phyloP scores from a whole-genome alignment of 2,797 vertebrate species.

The Ataeniobius toweri region DNA sequence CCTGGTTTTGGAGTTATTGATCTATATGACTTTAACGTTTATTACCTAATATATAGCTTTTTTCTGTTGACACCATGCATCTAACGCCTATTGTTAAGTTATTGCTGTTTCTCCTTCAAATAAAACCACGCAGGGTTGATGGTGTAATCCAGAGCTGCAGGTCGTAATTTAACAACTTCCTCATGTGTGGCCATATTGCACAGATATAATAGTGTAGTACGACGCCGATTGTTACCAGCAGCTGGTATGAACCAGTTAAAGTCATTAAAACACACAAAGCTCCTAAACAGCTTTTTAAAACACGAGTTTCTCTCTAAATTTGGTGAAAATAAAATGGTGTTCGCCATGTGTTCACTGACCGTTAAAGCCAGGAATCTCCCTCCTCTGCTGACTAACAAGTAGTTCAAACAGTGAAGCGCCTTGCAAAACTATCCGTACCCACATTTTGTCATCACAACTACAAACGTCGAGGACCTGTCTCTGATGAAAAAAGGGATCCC shows the following conservation, averaged over 20 bases:
- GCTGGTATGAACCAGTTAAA: background rate
- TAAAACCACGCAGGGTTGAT: conserved; percentile 8
- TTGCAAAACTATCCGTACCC: background rate
- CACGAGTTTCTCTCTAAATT: background rate
- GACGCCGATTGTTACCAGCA: background rate
- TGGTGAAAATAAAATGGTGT: background rate
- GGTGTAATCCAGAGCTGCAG: conserved; percentile 30
- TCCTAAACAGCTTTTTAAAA: background rate
- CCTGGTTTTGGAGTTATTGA: background rate
- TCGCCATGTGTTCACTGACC: background rate
- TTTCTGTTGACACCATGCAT: background rate
- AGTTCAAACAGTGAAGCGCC: background rate
- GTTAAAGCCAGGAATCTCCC: conserved; percentile 4
- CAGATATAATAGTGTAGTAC: background rate
- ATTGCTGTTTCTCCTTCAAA: background rate
- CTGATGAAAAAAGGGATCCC: background rate
- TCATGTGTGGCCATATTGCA: background rate
- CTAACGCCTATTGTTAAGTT: background rate
- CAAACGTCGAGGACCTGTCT: background rate
- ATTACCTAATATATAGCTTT: background rate
- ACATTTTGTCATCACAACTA: background rate
- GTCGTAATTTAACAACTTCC: conserved; percentile 15
- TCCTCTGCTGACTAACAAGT: conserved; percentile 48
- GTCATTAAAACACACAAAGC: background rate
- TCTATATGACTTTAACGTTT: background rate